A percentile compares a stretch with the other conserved stretches of the same genome.
Evolutionary conservation across 2,888 invertebrate species (phyloP).

Genomic region (Nomada hirtipes): DNA sequence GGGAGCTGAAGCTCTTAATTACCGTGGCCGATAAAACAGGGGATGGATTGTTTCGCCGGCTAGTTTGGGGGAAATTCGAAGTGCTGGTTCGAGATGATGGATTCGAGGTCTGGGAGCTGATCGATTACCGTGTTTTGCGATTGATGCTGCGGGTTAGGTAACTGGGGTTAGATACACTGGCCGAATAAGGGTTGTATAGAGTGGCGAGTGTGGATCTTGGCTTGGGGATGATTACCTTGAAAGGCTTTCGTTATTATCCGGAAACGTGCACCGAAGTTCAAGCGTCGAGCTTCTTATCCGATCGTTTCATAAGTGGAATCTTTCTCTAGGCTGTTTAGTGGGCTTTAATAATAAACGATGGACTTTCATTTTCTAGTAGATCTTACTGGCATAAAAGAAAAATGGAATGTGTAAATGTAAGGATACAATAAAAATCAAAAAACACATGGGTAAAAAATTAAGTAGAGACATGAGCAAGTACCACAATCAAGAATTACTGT

Average conservation of each 20-base stretch:
- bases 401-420: too few relatives aligned
- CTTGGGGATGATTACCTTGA: neutral
- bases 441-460: too few relatives aligned
- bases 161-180: neutral
- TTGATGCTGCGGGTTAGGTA: neutral
- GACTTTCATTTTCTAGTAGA: too few relatives aligned
- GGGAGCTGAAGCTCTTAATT: conserved; percentile 18
- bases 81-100: conserved; percentile 1
- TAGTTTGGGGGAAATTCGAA: neutral
- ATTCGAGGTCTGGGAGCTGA: neutral
- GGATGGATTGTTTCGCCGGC: conserved; percentile 14
- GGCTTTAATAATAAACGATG: too few relatives aligned
- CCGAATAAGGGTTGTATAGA: neutral
- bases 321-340: too few relatives aligned
- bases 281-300: too few relatives aligned
- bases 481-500: too few relatives aligned
- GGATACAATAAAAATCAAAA: too few relatives aligned
- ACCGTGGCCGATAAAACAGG: conserved; percentile 20
- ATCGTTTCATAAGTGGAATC: neutral
- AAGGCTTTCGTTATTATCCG: neutral
- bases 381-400: too few relatives aligned
- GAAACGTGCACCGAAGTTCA: too few relatives aligned
- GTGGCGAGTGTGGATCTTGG: neutral
- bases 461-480: too few relatives aligned
- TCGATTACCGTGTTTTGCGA: conserved; percentile 26